Percentiles rank a stretch among this genome's conserved stretches.
phyloP scores from a whole-genome alignment of 2,888 invertebrate genomes.

The Drosophila borealis region DNA sequence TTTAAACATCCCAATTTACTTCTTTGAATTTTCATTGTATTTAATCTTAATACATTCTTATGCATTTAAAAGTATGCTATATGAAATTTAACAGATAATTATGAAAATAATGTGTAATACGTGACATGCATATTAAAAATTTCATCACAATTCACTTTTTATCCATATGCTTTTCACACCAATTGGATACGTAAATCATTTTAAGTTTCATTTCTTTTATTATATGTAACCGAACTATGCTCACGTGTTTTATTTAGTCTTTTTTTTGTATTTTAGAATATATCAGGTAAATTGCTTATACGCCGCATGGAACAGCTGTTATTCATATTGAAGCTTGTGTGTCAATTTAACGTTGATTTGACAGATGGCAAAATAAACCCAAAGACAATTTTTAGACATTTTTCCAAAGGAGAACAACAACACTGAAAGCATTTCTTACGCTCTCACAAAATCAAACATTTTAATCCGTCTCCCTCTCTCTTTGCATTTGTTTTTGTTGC shows the following conservation, averaged over 20 bases:
- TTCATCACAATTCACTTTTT: neutral
- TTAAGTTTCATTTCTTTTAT: neutral
- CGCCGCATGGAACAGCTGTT: conserved; percentile 42
- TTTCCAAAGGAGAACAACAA: neutral
- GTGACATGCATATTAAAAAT: too few relatives aligned
- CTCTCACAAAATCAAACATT: conserved; percentile 11
- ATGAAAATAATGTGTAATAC: neutral
- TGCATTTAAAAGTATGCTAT: conserved; percentile 2
- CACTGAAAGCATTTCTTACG: neutral
- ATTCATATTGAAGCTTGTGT: conserved; percentile 14
- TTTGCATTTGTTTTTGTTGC: conserved; percentile 8
- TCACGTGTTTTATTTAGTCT: conserved; percentile 19
- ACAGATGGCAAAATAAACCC: neutral
- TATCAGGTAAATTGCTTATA: conserved; percentile 30
- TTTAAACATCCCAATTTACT: neutral
- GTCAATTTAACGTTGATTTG: conserved; percentile 5
- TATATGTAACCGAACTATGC: neutral
- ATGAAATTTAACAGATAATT: neutral
- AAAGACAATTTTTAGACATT: neutral
- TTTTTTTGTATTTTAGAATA: neutral
- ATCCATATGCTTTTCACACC: neutral
- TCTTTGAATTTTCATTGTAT: neutral
- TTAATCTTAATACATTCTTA: neutral
- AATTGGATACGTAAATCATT: neutral
- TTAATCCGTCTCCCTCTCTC: neutral